Conservation (phyloP, 2,797 vertebrate genomes). For the Podarcis lilfordi region DNA sequence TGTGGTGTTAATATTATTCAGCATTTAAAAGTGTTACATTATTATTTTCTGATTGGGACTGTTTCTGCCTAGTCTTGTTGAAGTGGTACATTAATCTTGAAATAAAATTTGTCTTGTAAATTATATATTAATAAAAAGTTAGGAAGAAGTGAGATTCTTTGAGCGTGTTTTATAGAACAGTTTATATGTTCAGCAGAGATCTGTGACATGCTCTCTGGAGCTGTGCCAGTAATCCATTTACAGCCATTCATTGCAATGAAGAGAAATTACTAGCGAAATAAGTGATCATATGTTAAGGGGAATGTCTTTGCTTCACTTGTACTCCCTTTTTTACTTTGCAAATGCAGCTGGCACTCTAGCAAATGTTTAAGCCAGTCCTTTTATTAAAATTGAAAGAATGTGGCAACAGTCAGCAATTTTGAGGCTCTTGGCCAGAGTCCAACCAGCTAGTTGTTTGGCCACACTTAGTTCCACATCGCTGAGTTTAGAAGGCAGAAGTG, state of each 20-base stretch:
- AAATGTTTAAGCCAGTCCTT: slow-evolving; percentile 45
- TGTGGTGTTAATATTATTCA: slow-evolving; percentile 64
- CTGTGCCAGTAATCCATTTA: slow-evolving; percentile 75
- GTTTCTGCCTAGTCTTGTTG: slow-evolving; percentile 56
- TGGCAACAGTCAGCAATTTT: slow-evolving; percentile 70
- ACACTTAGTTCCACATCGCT: slow-evolving; percentile 83
- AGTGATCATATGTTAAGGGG: slow-evolving; percentile 42
- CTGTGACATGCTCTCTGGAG: slow-evolving; percentile 62
- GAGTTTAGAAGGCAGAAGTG: slow-evolving; percentile 77
- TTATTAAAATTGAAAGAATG: slow-evolving; percentile 52
- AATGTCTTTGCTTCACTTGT: slow-evolving; percentile 58
- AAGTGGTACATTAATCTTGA: slow-evolving; percentile 70
- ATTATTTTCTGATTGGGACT: slow-evolving; percentile 69
- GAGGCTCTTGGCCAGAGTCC: slow-evolving; percentile 80
- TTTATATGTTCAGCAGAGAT: slow-evolving; percentile 67
- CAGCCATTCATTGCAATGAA: slow-evolving; percentile 59
- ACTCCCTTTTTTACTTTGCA: slow-evolving; percentile 58
- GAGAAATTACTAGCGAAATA: slow-evolving; percentile 69
- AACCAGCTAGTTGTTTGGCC: slow-evolving; percentile 76
- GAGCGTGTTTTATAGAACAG: slow-evolving; percentile 59
- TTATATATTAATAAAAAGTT: slow-evolving; percentile 69
- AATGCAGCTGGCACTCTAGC: slow-evolving; percentile 49
- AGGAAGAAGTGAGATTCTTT: slow-evolving; percentile 60
- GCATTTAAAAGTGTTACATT: slow-evolving; percentile 59
- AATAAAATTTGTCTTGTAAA: slow-evolving; percentile 71